Base-by-base conservation (phyloP, 2,888 invertebrate species). In the Prenolepis imparis region DNA sequence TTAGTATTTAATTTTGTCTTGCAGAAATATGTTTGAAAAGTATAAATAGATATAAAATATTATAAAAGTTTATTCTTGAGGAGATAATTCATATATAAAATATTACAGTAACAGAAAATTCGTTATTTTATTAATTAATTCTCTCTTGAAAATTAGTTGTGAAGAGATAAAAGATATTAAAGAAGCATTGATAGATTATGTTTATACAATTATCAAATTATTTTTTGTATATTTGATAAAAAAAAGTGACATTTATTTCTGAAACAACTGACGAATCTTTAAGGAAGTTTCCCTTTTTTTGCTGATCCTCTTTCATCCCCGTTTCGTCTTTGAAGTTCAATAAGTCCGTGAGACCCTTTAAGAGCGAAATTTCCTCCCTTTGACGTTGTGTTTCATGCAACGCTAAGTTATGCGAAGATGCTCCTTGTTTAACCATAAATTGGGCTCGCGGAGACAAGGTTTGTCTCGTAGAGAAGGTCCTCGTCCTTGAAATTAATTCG, bases 351-450 rank as follows among this genome's bases (percentile, higher is more conserved):
- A 24, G 66, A 24, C 12, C 39, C 81, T 63, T 9, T 24, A 24
- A 74, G 66, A 91, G 90, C 90, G 86, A 86, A 90, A 84, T 86
- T 84, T 85, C 85, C 90, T 88, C 91, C 92, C 93, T 93, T 93
- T 93, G 93, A 93, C 92, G 88, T 91, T 88, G 93, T 89, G 91
- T 93, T 92, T 94, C 89, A 94, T 91, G 93, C 93, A 93, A 93
- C 89, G 91, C 89, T 90, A 91, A 92, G 89, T 93, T 92, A 90
- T 90, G 90, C 92, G 92, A 93, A 92, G 92, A 92, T 91, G 91
- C 91, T 92, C 90, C 91, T 93, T 94, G 93, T 93, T 94, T 91
- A 92, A 93, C 84, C 90, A 90, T 87, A 91, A 92, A 92, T 92
- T 92, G 89, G 92, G 87, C 91, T 92, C 87, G 81, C 83, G 87